Conservation (phyloP, 2,113 vertebrate species). For the Cranoglanis bouderius region DNA sequence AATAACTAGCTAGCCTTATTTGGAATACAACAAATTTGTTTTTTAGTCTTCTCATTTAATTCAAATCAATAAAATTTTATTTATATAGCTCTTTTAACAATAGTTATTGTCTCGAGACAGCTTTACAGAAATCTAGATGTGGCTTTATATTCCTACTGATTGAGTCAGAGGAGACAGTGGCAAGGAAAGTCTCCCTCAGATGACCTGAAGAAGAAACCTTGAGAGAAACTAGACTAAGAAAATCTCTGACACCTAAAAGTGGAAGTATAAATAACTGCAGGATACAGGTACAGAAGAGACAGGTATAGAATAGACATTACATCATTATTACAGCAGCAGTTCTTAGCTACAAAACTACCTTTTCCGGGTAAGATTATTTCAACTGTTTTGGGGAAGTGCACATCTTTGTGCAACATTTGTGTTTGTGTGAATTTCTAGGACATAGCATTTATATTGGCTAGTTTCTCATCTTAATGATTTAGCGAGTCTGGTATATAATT, state of each 20-base stretch:
- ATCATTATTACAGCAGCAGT: background rate
- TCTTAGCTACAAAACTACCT: too few species aligned
- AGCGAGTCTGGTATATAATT: background rate
- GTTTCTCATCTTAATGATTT: background rate
- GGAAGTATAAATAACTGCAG: background rate
- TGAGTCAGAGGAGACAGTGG: too few species aligned
- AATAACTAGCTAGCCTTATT: background rate
- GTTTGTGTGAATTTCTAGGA: background rate
- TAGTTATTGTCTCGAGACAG: background rate
- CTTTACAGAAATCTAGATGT: background rate
- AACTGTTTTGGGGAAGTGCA: background rate
- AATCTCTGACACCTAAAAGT: background rate
- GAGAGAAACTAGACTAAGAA: background rate
- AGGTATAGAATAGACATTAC: background rate
- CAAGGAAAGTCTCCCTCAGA: too few species aligned
- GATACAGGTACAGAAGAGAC: background rate
- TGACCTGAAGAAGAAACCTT: too few species aligned
- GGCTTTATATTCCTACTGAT: too few species aligned
- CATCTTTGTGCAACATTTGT: background rate
- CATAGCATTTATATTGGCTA: background rate
- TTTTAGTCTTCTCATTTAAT: background rate
- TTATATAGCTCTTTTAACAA: background rate
- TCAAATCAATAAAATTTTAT: background rate
- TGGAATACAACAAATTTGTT: too few species aligned
- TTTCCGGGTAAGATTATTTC: background rate